Percentiles rank a stretch among this genome's conserved stretches.
phyloP scores from a whole-genome alignment of 2,888 invertebrate genomes.

The Pterobdella sp. region DNA sequence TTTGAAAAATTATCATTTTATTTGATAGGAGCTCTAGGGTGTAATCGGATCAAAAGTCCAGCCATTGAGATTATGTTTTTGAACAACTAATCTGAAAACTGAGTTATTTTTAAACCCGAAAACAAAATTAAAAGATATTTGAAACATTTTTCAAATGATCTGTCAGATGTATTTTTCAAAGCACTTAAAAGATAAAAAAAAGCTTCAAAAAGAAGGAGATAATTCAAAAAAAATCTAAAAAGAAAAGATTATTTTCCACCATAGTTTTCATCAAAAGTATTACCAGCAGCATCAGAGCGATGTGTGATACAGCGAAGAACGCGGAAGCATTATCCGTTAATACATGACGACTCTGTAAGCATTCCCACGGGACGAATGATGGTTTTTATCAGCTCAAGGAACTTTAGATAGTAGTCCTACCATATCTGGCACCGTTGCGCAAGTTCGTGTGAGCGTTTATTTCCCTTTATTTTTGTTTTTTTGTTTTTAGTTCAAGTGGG shows the following conservation, averaged over 20 bases:
- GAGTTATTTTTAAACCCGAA: too few species aligned
- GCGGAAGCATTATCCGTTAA: conserved; percentile 24
- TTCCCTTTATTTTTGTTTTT: background rate
- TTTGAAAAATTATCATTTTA: background rate
- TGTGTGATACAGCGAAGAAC: background rate
- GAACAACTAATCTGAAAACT: too few species aligned
- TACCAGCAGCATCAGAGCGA: background rate
- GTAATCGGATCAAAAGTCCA: background rate
- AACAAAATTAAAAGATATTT: too few species aligned
- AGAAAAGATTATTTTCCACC: too few species aligned
- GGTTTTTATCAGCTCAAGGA: conserved; percentile 15
- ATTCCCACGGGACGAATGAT: conserved; percentile 17
- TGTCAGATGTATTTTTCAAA: too few species aligned
- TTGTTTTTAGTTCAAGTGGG: background rate
- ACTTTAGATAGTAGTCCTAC: conserved; percentile 8
- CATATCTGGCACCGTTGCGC: background rate
- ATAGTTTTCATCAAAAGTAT: background rate
- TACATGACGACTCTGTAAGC: conserved; percentile 27
- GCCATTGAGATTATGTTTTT: conserved; percentile 4
- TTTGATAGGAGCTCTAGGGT: background rate
- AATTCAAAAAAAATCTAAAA: too few species aligned
- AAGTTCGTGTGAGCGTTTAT: background rate
- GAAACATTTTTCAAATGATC: too few species aligned
- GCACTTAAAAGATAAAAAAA: too few species aligned
- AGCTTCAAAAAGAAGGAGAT: too few species aligned